Conservation (phyloP, 2,888 invertebrate genomes). For the Geotrupes spiniger region DNA sequence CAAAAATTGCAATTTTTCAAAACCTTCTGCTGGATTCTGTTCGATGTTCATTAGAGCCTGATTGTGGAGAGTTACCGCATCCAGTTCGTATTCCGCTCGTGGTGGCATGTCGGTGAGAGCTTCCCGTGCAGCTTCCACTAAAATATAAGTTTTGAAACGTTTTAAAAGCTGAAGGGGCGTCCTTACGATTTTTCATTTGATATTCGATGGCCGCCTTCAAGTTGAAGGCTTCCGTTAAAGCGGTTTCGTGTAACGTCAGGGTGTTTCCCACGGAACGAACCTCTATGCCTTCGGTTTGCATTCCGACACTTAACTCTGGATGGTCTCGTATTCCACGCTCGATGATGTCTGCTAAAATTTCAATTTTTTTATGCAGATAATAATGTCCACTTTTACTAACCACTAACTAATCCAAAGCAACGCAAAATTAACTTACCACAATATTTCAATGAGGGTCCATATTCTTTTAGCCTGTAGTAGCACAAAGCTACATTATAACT, state of each 20-base stretch:
- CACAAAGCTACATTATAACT: conserved; percentile 95
- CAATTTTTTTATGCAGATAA: neutral
- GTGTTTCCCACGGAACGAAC: conserved; percentile 96
- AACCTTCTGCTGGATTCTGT: conserved; percentile 84
- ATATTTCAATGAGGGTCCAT: conserved; percentile 87
- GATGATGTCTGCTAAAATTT: conserved; percentile 76
- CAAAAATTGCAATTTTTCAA: conserved; percentile 91
- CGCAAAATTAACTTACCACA: conserved; percentile 68
- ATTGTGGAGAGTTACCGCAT: conserved; percentile 96
- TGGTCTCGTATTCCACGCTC: conserved; percentile 95
- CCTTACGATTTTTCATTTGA: conserved; percentile 77
- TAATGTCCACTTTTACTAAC: no score
- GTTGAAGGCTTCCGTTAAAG: conserved; percentile 96
- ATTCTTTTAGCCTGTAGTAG: conserved; percentile 91
- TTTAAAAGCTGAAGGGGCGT: neutral
- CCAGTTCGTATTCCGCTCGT: conserved; percentile 93
- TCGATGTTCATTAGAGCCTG: conserved; percentile 88
- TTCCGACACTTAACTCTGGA: conserved; percentile 95
- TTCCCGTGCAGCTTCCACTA: conserved; percentile 80
- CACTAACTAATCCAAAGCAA: no score
- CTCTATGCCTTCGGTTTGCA: conserved; percentile 90
- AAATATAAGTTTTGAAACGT: conserved; percentile 22
- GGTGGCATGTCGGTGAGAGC: conserved; percentile 89
- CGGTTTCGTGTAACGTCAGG: conserved; percentile 89
- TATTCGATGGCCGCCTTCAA: conserved; percentile 98